A percentile compares a stretch with the other conserved stretches of the same genome.
These are phyloP conservation scores for Heteronetta atricapilla DNA, from an alignment of 2,113 vertebrate genomes.

Conservation along the genomic window DNA sequence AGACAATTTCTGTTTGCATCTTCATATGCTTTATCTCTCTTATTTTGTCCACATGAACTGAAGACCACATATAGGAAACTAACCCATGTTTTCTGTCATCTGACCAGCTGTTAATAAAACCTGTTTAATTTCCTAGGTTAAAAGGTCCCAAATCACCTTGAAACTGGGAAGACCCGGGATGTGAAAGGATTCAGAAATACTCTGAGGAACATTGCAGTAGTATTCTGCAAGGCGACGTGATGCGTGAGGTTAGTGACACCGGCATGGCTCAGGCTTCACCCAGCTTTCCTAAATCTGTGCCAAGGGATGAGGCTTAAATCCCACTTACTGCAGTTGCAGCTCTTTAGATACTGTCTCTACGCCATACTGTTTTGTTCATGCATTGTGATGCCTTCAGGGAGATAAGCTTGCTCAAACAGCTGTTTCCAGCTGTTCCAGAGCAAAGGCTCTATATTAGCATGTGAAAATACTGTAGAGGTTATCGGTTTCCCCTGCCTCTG, in stretches of 20 bases:
- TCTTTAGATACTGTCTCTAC: not conserved
- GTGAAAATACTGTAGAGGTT: not conserved
- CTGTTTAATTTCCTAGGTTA: not conserved
- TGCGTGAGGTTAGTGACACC: not conserved
- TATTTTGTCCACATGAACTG: not conserved
- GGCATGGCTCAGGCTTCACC: not conserved
- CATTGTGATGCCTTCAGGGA: not conserved
- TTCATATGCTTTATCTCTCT: not conserved
- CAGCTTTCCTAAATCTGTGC: not conserved
- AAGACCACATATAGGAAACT: not conserved
- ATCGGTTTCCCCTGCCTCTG: not conserved
- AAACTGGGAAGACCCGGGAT: not conserved
- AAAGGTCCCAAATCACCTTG: not conserved
- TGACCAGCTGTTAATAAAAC: not conserved
- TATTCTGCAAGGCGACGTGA: not conserved
- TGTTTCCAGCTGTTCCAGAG: not conserved
- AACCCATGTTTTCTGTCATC: not conserved
- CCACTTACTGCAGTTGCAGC: not conserved
- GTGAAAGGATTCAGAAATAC: not conserved
- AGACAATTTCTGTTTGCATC: not conserved
- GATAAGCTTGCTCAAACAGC: not conserved
- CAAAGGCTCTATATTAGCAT: not conserved
- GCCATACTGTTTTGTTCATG: not conserved
- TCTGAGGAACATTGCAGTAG: accelerated
- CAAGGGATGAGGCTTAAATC: not conserved